Percentiles rank a stretch among this genome's conserved stretches.
These are phyloP conservation scores for Apodemus agrarius DNA, from an alignment of 2,797 vertebrate species.

Conservation along the genomic window DNA sequence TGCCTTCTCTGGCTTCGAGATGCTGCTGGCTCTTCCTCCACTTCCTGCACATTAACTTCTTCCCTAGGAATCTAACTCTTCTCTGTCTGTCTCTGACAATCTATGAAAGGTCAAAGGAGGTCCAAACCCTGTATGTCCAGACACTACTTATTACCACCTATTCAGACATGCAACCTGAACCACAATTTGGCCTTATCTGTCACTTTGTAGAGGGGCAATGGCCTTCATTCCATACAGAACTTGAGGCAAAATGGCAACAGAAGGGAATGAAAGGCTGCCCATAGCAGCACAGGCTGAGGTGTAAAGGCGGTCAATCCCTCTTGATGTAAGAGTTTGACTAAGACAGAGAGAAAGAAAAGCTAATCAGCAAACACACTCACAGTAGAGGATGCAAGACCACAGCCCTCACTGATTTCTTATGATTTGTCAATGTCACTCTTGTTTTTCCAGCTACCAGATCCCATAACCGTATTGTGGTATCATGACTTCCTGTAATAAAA, in stretches of 20 bases:
- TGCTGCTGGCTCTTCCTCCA: background rate
- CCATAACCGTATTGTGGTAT: conserved; percentile 98
- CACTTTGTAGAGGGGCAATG: background rate
- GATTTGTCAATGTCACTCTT: conserved; percentile 98
- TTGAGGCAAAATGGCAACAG: background rate
- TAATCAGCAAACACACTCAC: conserved; percentile 87
- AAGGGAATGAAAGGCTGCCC: background rate
- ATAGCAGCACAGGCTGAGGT: background rate
- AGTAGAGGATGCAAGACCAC: conserved; percentile 96
- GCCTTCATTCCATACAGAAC: background rate
- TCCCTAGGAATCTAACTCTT: background rate
- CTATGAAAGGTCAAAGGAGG: background rate
- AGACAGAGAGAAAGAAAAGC: background rate
- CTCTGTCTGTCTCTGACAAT: background rate
- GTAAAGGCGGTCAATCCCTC: background rate
- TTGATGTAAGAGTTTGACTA: background rate
- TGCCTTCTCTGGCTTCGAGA: background rate
- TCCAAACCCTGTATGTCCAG: background rate
- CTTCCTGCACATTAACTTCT: background rate
- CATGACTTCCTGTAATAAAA: conserved; percentile 93
- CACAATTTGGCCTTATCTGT: background rate
- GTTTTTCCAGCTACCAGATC: conserved; percentile 98
- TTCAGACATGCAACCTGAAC: background rate
- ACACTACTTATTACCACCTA: background rate
- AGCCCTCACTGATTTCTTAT: conserved; percentile 98